Evolutionary conservation across 2,113 vertebrate genomes (phyloP).

Genomic region (Piprites chloris): DNA sequence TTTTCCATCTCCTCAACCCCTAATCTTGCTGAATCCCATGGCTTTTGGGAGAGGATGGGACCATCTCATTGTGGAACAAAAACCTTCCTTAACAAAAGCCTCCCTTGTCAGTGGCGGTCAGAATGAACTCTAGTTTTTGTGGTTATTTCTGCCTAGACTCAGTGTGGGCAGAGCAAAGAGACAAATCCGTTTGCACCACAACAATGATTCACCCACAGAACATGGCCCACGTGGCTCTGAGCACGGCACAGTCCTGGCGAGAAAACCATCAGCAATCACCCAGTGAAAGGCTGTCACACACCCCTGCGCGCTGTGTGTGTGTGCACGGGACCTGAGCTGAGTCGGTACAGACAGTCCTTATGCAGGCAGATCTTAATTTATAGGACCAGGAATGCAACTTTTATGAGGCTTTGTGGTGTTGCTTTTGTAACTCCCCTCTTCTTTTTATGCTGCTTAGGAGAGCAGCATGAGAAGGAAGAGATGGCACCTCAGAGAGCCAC

Average conservation of each 20-base stretch:
- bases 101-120: not conserved
- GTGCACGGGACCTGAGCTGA: not conserved
- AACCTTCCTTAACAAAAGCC: not conserved
- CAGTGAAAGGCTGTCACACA: not conserved
- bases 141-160: rapidly evolving
- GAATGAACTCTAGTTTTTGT: not conserved
- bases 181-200: not conserved
- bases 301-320: rapidly evolving
- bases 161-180: not conserved
- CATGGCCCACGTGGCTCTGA: rapidly evolving
- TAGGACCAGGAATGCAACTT: not conserved
- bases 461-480: not conserved
- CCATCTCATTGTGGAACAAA: not conserved
- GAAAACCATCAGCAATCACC: not conserved
- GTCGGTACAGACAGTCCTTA: not conserved
- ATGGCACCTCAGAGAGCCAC: not conserved
- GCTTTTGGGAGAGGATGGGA: not conserved
- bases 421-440: not conserved
- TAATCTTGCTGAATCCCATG: not conserved
- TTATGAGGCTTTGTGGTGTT: rapidly evolving
- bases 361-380: not conserved
- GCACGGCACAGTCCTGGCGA: rapidly evolving
- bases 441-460: not conserved
- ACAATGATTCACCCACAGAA: not conserved
- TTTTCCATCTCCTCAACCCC: not conserved